Conservation (phyloP, 2,797 vertebrate genomes). For the Danio albolineatus region DNA sequence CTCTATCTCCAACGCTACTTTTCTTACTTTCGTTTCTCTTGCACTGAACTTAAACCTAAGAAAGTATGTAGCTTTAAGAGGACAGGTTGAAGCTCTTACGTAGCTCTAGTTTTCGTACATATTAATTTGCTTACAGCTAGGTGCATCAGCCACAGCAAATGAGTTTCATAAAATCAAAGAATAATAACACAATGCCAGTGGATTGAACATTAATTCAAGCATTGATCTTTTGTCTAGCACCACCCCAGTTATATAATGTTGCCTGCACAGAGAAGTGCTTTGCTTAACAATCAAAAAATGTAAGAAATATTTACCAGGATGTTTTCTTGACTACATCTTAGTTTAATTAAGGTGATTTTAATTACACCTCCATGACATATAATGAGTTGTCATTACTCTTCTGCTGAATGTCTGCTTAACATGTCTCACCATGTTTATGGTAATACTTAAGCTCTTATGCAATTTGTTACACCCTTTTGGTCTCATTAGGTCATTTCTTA, state of each 20-base stretch:
- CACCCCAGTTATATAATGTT: constrained; percentile 49
- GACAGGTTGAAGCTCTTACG: constrained; percentile 2
- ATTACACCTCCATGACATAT: background rate
- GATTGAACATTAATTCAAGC: background rate
- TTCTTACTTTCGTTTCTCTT: background rate
- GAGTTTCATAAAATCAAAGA: background rate
- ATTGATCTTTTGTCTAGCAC: constrained; percentile 37
- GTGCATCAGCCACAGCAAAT: background rate
- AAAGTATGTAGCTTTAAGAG: background rate
- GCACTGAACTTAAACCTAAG: background rate
- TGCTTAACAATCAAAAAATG: background rate
- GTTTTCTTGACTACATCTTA: background rate
- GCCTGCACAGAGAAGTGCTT: constrained; percentile 21
- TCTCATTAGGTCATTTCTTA: no score
- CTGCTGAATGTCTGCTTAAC: constrained; percentile 6
- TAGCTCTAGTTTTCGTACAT: background rate
- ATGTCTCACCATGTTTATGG: constrained; percentile 20
- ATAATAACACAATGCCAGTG: background rate
- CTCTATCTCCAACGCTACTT: background rate
- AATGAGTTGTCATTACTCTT: background rate
- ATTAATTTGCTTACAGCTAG: background rate
- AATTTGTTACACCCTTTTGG: background rate
- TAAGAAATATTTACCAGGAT: background rate
- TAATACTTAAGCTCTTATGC: background rate
- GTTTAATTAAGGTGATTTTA: background rate